phyloP scores from a whole-genome alignment of 1,140 invertebrate genomes.

The Hydropsyche tenuis region DNA sequence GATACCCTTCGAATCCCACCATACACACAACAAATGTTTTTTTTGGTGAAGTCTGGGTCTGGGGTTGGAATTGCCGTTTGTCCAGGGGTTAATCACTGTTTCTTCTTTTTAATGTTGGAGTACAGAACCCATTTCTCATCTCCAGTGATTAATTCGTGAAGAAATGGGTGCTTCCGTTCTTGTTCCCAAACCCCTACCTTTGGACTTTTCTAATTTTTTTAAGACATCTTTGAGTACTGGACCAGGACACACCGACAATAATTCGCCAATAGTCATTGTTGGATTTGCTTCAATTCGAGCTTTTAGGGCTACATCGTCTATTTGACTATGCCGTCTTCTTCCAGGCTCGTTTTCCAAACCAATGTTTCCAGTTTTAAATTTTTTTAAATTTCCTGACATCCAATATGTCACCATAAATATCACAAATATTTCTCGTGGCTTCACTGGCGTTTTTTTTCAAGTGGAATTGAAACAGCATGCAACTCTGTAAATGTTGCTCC shows the following conservation, averaged over 20 bases:
- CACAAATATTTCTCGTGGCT: not conserved
- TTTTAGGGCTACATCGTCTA: not conserved
- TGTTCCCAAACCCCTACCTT: conserved; percentile 38
- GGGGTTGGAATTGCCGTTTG: too few relatives aligned
- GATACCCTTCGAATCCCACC: not conserved
- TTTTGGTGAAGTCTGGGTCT: not conserved
- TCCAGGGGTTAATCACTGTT: not conserved
- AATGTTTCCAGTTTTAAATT: not conserved
- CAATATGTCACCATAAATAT: not conserved
- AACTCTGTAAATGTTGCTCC: not conserved
- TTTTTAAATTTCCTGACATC: not conserved
- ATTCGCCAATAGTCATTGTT: not conserved
- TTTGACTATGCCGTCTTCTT: not conserved
- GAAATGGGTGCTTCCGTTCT: not conserved
- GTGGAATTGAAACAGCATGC: not conserved
- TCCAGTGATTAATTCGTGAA: not conserved
- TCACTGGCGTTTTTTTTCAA: not conserved
- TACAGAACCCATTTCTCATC: not conserved
- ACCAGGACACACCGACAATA: not conserved
- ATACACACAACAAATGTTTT: not conserved
- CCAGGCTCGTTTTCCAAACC: not conserved
- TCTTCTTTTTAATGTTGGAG: not conserved
- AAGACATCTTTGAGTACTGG: not conserved
- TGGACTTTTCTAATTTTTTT: not conserved
- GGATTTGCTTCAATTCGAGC: not conserved